These are phyloP conservation scores for Lasioglossum morio DNA, from an alignment of 2,888 invertebrate genomes.

Conservation along the genomic window DNA sequence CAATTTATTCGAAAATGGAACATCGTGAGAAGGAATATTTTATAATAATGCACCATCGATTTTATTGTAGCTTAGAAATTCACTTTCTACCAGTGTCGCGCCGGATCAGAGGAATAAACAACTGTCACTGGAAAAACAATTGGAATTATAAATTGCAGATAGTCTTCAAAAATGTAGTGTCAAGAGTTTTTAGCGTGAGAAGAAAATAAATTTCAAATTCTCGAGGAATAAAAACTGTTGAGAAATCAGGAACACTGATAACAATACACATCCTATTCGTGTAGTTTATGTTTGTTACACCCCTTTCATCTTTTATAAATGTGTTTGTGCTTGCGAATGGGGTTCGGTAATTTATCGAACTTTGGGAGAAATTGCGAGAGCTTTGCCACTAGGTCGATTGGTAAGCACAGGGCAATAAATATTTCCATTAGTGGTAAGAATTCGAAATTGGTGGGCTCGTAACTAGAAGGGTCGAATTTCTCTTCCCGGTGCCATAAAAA, in stretches of 20 bases:
- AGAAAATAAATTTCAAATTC: too few relatives aligned
- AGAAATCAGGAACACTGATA: too few relatives aligned
- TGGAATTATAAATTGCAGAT: too few relatives aligned
- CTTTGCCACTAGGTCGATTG: not conserved
- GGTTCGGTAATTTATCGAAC: not conserved
- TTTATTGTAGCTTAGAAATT: not conserved
- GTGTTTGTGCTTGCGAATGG: not conserved
- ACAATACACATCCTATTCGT: not conserved
- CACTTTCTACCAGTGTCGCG: not conserved
- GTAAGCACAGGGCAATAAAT: constrained; percentile 32
- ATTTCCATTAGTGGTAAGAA: constrained; percentile 34
- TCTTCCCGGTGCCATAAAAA: constrained; percentile 44
- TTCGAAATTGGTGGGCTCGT: constrained; percentile 38
- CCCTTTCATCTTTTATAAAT: not conserved
- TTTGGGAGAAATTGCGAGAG: not conserved
- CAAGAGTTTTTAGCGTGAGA: too few relatives aligned
- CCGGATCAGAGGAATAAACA: too few relatives aligned
- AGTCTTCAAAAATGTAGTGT: too few relatives aligned
- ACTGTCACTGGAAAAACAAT: too few relatives aligned
- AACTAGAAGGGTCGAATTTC: constrained; percentile 40
- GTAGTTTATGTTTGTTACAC: not conserved
- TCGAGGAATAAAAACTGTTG: too few relatives aligned
- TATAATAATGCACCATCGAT: not conserved
- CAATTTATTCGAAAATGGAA: not conserved
- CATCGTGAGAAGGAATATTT: not conserved